Evolutionary conservation across 2,113 vertebrate species (phyloP).

Genomic region (Lamprologus speciosus): DNA sequence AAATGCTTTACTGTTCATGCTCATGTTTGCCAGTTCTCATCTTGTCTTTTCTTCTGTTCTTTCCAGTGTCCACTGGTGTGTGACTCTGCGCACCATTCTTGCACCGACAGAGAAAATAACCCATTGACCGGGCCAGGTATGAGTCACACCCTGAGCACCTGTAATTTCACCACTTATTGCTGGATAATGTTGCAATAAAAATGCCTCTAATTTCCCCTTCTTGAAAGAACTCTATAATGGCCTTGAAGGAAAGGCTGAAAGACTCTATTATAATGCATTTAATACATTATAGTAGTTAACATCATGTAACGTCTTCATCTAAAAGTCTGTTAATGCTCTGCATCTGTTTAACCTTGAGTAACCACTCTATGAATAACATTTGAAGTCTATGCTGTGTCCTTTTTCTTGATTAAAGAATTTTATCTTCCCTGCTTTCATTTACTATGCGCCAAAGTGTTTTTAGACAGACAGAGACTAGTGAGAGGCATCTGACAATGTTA

Average conservation of each 20-base stretch:
- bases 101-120: constrained; percentile 74
- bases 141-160: background rate
- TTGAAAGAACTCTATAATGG: background rate
- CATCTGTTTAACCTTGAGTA: constrained; percentile 9
- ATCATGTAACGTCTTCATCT: background rate
- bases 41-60: background rate
- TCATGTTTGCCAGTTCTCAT: background rate
- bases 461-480: background rate
- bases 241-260: background rate
- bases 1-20: background rate
- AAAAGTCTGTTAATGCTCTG: background rate
- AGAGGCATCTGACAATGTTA: background rate
- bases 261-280: background rate
- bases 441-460: background rate
- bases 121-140: constrained; percentile 86
- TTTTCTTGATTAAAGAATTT: background rate
- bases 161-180: background rate
- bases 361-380: background rate
- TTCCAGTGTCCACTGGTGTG: constrained; percentile 82
- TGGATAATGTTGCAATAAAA: background rate
- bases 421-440: background rate
- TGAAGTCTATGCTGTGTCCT: background rate
- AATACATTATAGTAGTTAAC: background rate
- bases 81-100: constrained; percentile 73
- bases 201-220: background rate